phyloP scores from a whole-genome alignment of 1,140 invertebrate genomes.

The Sipha flava region DNA sequence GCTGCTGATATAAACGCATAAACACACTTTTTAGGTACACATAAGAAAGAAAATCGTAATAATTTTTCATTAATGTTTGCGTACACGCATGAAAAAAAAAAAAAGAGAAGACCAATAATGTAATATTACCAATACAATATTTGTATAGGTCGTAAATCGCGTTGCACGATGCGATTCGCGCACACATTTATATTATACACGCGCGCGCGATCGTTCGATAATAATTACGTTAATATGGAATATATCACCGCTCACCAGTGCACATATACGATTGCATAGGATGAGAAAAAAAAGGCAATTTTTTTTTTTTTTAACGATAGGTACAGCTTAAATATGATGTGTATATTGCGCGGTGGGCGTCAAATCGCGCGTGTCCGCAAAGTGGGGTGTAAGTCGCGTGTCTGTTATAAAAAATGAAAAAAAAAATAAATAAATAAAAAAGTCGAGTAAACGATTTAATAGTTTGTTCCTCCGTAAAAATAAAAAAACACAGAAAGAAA shows the following conservation, averaged over 20 bases:
- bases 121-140: background rate
- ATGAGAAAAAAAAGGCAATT: background rate
- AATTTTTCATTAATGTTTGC: background rate
- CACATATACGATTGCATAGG: background rate
- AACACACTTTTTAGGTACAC: no score
- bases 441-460: constrained; percentile 31
- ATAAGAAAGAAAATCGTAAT: no score
- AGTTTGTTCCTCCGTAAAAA: constrained; percentile 22
- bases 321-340: background rate
- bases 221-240: background rate
- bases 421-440: constrained; percentile 7
- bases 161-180: background rate
- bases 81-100: background rate
- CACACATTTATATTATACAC: background rate
- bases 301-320: background rate
- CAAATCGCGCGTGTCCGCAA: constrained; percentile 13
- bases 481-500: background rate
- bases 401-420: background rate
- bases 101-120: background rate
- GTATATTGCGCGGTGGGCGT: constrained; percentile 6
- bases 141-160: constrained; percentile 7
- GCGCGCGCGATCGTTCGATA: background rate
- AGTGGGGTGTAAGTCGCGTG: constrained; percentile 25
- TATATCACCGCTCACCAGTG: background rate
- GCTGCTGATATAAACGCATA: no score